Base-by-base conservation (phyloP, 2,888 invertebrate species). In the Harpalus rubripes region DNA sequence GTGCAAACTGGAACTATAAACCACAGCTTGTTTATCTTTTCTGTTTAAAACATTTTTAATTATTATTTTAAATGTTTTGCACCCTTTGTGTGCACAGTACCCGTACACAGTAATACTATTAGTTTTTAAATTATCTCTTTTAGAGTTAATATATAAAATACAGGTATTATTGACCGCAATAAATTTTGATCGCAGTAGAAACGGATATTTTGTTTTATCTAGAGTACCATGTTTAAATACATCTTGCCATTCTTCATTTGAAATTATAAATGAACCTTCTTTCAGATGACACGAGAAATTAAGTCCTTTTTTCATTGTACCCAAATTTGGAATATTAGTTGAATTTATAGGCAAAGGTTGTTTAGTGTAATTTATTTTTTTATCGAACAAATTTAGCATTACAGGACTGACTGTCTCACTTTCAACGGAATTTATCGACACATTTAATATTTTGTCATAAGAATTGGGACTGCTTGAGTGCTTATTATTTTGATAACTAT, bases 61-160 rank as follows among this genome's bases (percentile, higher is more conserved):
- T n/a, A 58, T 58, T 12, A 58, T 58, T 58, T 58, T 58, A 58
- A 58, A 58, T 10, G 44, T 44, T 44, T 44, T 44, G 5, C 44
- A 44, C 10, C 1, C 44, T 44, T 5, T 7, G 7, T 58, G 58
- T 58, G 58, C 58, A n/a, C 58, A 58, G 15, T 58, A 58, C 7
- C 15, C n/a, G 16, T 58, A 58, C 7, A 58, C n/a, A n/a, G 4
- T 7, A 15, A 58, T 58, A 15, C n/a, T n/a, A 58, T 58, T 58
- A 2, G 7, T 58, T 58, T 58, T 58, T 12, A 15, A 7, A 4
- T 58, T 58, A 1, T 58, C 16, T 58, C n/a, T 58, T 58, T n/a
- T 15, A 1, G 58, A 58, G 16, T 58, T 58, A n/a, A 58, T 7
- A 58, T 58, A 58, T 16, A 58, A n/a, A 12, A 58, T n/a, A 7